Evolutionary conservation across 2,113 vertebrate genomes (phyloP).

Genomic region (Cyprinodon tularosa): DNA sequence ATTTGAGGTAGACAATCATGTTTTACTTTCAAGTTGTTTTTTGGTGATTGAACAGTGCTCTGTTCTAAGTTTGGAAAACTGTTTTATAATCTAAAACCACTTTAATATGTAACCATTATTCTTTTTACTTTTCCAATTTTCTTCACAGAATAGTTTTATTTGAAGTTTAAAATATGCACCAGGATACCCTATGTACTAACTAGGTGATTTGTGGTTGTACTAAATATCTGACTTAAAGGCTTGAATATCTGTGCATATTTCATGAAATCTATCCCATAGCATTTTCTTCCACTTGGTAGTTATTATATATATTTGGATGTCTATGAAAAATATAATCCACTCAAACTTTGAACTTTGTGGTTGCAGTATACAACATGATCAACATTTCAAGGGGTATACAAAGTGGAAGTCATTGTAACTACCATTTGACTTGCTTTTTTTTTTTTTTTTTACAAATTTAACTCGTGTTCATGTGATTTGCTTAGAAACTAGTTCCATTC

Average conservation of each 20-base stretch:
- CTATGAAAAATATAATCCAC: not conserved
- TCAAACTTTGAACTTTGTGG: not conserved
- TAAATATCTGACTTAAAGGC: not conserved
- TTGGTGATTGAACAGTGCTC: no score
- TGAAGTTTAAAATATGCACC: no score
- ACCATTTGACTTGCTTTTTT: no score
- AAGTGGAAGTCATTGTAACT: not conserved
- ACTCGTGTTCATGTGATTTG: conserved; percentile 1
- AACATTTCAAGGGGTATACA: not conserved
- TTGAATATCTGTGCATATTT: not conserved
- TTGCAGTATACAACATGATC: not conserved
- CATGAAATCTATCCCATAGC: not conserved
- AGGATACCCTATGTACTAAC: not conserved
- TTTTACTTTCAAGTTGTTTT: no score
- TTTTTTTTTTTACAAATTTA: not conserved
- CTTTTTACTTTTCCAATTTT: not conserved
- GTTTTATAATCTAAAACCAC: no score
- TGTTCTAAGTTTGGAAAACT: no score
- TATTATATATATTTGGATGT: not conserved
- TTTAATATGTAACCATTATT: not conserved
- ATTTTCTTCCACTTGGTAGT: not conserved
- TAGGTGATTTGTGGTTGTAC: not conserved
- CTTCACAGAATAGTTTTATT: no score
- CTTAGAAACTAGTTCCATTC: not conserved
- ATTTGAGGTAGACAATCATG: no score